Base-by-base conservation (phyloP, 2,113 vertebrate genomes). In the Arvicanthis niloticus region DNA sequence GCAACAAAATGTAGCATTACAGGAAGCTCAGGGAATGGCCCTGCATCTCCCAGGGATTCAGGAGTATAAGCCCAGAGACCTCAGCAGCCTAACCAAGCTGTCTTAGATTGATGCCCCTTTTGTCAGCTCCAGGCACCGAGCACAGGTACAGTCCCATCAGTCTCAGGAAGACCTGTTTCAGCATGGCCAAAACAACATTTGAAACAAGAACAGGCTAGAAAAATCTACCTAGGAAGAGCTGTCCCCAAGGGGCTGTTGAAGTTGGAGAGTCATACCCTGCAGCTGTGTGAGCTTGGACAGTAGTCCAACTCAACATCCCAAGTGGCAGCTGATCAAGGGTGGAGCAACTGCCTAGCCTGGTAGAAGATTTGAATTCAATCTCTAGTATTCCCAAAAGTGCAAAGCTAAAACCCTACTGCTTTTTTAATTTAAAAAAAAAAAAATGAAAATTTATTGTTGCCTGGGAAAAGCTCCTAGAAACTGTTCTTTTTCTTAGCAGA, bases 81-180 rank as follows among this genome's bases (percentile, higher is more conserved):
- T 60, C 31, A 56, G 51, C 68, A 92, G 90, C 75, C 89, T 87
- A 34, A 91, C 56, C 8, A 81, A 89, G 45, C 34, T 0, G 21
- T 88, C 78, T 93, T 88, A 88, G 5, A 37, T 90, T 80, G 67
- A 72, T 24, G 87, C 62, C 19, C 75, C 90, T 94, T 53, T 88
- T 45, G 78, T 95, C 65, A 78, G 85, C 81, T 92, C 26, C 42
- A 67, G 17, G 31, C 65, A 76, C 45, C 4, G 29, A 67, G 58
- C 80, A 72, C 16, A 34, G 75, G 56, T 88, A 60, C 60, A 22
- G 84, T 77, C n/a, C 87, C 91, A 12, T 75, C 5, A 0, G 51
- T 81, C 84, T 90, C 11, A 0, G 58, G 53, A 90, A 80, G 24
- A 92, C 45, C 86, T 93, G 80, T n/a, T 92, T 17, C 42, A 51